Evolutionary conservation across 2,888 invertebrate species (phyloP).

Genomic region (Listrodromus nycthemerus): DNA sequence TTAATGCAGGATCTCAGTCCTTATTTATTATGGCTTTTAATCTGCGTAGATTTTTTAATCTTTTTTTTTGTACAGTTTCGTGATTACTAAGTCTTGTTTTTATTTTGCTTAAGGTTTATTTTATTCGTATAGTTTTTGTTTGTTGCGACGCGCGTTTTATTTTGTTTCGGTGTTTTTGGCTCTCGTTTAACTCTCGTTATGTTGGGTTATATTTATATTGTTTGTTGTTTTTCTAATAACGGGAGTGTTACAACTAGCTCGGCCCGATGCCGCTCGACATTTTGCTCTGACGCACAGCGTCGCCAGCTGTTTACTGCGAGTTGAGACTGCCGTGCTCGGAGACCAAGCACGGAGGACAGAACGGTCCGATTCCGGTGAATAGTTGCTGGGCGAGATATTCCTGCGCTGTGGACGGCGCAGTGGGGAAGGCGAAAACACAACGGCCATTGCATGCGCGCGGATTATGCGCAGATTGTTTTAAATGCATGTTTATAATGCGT

Average conservation of each 20-base stretch:
- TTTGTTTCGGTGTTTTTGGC: neutral
- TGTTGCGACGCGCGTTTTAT: slow-evolving; percentile 11
- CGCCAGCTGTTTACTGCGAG: slow-evolving; percentile 82
- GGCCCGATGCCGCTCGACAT: slow-evolving; percentile 74
- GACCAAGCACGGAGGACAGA: slow-evolving; percentile 71
- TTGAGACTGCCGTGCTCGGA: slow-evolving; percentile 34
- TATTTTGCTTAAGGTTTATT: neutral
- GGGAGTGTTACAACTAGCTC: slow-evolving; percentile 54
- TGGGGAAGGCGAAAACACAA: slow-evolving; percentile 4
- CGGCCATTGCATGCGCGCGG: slow-evolving; percentile 42
- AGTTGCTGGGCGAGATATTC: slow-evolving; percentile 66
- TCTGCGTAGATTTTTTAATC: slow-evolving; percentile 21
- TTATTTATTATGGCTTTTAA: slow-evolving; percentile 20
- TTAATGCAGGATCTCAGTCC: neutral
- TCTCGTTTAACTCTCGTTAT: slow-evolving; percentile 28
- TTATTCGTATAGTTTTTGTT: neutral
- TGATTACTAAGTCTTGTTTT: neutral
- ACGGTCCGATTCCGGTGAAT: slow-evolving; percentile 68
- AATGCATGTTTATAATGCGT: neutral
- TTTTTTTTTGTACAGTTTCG: slow-evolving; percentile 2
- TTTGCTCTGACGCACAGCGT: slow-evolving; percentile 79
- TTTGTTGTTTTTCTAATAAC: slow-evolving; percentile 16
- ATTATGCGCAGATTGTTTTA: slow-evolving; percentile 39
- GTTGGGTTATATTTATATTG: neutral
- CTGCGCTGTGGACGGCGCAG: slow-evolving; percentile 53